A percentile compares a stretch with the other conserved stretches of the same genome.
phyloP scores from a whole-genome alignment of 2,797 vertebrate genomes.

The Alauda arvensis region DNA sequence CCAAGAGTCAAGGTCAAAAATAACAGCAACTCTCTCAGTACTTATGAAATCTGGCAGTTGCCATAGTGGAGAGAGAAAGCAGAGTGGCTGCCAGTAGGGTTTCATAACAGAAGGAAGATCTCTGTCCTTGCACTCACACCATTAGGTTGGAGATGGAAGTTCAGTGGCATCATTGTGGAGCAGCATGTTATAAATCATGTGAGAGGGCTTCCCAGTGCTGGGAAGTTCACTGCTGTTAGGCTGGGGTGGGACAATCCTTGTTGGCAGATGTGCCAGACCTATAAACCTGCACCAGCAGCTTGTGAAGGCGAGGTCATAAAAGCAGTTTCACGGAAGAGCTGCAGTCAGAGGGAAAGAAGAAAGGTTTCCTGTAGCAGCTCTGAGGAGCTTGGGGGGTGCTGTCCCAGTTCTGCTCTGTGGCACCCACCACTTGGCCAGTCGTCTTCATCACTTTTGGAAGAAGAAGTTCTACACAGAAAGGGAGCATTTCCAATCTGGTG shows the following conservation, averaged over 20 bases:
- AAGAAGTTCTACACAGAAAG: neutral
- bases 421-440: neutral
- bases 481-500: neutral
- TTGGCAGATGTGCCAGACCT: neutral
- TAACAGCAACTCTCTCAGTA: neutral
- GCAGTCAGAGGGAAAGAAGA: neutral
- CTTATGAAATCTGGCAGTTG: neutral
- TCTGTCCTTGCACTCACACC: neutral
- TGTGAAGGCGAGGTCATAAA: neutral
- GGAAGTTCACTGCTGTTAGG: neutral
- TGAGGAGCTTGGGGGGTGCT: neutral
- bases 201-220: neutral
- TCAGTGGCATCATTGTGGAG: neutral
- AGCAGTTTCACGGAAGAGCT: neutral
- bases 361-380: neutral
- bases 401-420: neutral
- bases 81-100: neutral
- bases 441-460: neutral
- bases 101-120: constrained; percentile 15
- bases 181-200: neutral
- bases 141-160: neutral
- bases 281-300: neutral
- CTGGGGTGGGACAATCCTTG: neutral
- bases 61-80: neutral
- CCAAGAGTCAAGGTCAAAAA: constrained; percentile 7